phyloP scores from a whole-genome alignment of 2,113 vertebrate genomes.

The Felis catus region F.catus_Fca126_mat1.0 CM031415.1:186136001-186136500 shows the following conservation, averaged over 20 bases:
- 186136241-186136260: not conserved
- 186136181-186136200: not conserved
- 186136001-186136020: not conserved
- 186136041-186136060: not conserved
- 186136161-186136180: not conserved
- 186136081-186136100: not conserved
- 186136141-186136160: not conserved
- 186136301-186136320: not conserved
- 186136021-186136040: not conserved
- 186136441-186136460: not conserved
- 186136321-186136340: constrained; percentile 27
- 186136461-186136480: not conserved
- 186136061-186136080: not conserved
- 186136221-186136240: not conserved
- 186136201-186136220: not conserved
- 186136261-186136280: not conserved
- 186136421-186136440: not conserved
- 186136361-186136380: not conserved
- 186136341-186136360: not conserved
- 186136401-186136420: not conserved
- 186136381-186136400: not conserved
- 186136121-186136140: not conserved
- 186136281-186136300: not conserved
- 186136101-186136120: not conserved
- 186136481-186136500: not conserved